Conservation (phyloP, 2,113 vertebrate species). For the Lichenostomus cassidix region DNA sequence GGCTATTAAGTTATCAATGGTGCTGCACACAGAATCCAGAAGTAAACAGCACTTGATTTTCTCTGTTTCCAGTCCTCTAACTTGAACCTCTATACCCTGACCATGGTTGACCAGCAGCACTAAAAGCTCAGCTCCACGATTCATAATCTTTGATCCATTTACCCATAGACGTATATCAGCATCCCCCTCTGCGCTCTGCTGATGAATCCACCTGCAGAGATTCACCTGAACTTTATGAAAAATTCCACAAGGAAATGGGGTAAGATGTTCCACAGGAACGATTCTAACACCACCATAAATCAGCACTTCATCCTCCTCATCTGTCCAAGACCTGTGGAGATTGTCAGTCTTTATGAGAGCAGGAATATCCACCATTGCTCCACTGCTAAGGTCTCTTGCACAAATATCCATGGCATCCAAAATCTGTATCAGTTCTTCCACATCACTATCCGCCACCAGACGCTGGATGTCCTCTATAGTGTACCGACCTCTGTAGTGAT, state of each 20-base stretch:
- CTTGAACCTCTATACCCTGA: slow-evolving; percentile 94
- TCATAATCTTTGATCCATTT: slow-evolving; percentile 88
- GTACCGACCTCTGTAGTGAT: slow-evolving; percentile 96
- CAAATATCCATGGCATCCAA: slow-evolving; percentile 98
- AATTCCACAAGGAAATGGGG: slow-evolving; percentile 93
- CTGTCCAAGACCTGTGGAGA: slow-evolving; percentile 93
- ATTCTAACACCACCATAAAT: slow-evolving; percentile 92
- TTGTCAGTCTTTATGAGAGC: slow-evolving; percentile 94
- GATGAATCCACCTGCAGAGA: slow-evolving; percentile 94
- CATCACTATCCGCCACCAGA: slow-evolving; percentile 89
- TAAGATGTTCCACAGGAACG: slow-evolving; percentile 92
- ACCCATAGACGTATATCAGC: slow-evolving; percentile 92
- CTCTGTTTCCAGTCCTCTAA: slow-evolving; percentile 87
- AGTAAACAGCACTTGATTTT: slow-evolving; percentile 90
- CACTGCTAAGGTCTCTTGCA: slow-evolving; percentile 88
- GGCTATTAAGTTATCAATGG: slow-evolving; percentile 89
- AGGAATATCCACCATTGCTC: slow-evolving; percentile 94
- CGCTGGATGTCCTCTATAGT: slow-evolving; percentile 92
- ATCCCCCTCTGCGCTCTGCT: slow-evolving; percentile 88
- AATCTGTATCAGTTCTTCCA: slow-evolving; percentile 94
- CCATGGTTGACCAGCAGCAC: slow-evolving; percentile 96
- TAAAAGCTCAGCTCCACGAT: slow-evolving; percentile 86
- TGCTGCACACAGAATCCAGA: slow-evolving; percentile 91
- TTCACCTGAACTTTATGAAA: slow-evolving; percentile 99
- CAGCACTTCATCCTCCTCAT: slow-evolving; percentile 88